These are phyloP conservation scores for Erpobdella octoculata DNA, from an alignment of 2,888 invertebrate genomes.

Conservation along the genomic window DNA sequence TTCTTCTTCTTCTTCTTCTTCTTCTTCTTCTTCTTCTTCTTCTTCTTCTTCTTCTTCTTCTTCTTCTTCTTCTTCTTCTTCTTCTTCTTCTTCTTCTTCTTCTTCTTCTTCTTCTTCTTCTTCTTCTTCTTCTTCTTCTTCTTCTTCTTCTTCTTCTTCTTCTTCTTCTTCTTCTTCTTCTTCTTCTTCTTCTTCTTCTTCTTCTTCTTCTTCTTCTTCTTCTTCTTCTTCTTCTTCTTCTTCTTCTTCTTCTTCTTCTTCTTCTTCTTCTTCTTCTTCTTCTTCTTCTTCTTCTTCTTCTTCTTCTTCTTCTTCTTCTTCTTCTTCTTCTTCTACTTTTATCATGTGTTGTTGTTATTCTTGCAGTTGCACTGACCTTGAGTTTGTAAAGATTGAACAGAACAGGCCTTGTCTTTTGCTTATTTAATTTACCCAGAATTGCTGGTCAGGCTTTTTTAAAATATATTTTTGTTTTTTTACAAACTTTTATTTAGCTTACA, in stretches of 20 bases:
- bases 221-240: not conserved
- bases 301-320: not conserved
- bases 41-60: slow-evolving; percentile 34
- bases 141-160: slow-evolving; percentile 1
- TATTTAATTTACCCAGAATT: no score
- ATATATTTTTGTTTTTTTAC: no score
- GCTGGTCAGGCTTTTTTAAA: no score
- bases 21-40: slow-evolving; percentile 34
- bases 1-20: slow-evolving; percentile 33
- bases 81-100: slow-evolving; percentile 35
- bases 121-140: not conserved
- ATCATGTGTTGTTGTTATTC: no score
- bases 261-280: not conserved
- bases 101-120: slow-evolving; percentile 17
- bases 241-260: not conserved
- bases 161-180: slow-evolving; percentile 2
- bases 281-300: not conserved
- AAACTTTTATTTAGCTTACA: no score
- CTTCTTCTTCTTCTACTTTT: not conserved
- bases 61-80: slow-evolving; percentile 34
- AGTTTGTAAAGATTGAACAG: no score
- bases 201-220: slow-evolving; percentile 5
- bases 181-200: slow-evolving; percentile 2
- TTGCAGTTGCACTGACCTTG: no score
- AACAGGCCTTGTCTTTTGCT: no score